phyloP scores from a whole-genome alignment of 2,888 invertebrate genomes.

The Dorcus parallelipipedus region DNA sequence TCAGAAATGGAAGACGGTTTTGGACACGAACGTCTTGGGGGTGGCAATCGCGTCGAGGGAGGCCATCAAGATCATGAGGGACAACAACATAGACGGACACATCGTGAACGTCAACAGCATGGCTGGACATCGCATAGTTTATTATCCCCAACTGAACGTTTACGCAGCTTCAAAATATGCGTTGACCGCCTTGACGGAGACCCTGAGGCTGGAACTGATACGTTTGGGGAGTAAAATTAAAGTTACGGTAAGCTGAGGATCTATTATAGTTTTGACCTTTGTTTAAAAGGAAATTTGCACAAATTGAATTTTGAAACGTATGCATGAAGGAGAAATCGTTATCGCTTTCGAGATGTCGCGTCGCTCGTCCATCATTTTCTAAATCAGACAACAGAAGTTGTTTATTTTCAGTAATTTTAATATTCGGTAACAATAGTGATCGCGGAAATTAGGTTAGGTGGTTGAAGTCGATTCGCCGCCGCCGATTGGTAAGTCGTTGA shows the following conservation, averaged over 20 bases:
- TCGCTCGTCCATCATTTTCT: no score
- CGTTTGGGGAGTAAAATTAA: conserved; percentile 1
- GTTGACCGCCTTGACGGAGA: neutral
- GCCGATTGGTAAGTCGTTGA: no score
- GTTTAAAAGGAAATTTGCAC: no score
- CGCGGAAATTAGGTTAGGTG: no score
- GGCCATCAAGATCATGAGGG: conserved; percentile 11
- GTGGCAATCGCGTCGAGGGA: conserved; percentile 5
- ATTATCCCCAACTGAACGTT: neutral
- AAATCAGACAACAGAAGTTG: no score
- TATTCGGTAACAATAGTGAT: no score
- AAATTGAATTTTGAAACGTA: no score
- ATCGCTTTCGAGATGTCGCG: no score
- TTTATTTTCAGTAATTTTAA: no score
- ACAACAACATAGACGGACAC: conserved; percentile 7
- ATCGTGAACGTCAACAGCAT: conserved; percentile 13
- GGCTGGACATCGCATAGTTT: conserved; percentile 17
- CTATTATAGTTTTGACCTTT: no score
- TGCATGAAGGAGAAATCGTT: no score
- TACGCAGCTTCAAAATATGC: conserved; percentile 4
- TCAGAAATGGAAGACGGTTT: conserved; percentile 1
- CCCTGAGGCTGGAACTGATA: conserved; percentile 1
- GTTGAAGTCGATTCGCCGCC: no score
- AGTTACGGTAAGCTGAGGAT: neutral
- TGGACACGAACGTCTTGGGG: conserved; percentile 11